These are phyloP conservation scores for Drosophila insularis DNA, from an alignment of 1,140 invertebrate genomes.

Conservation along the genomic window DNA sequence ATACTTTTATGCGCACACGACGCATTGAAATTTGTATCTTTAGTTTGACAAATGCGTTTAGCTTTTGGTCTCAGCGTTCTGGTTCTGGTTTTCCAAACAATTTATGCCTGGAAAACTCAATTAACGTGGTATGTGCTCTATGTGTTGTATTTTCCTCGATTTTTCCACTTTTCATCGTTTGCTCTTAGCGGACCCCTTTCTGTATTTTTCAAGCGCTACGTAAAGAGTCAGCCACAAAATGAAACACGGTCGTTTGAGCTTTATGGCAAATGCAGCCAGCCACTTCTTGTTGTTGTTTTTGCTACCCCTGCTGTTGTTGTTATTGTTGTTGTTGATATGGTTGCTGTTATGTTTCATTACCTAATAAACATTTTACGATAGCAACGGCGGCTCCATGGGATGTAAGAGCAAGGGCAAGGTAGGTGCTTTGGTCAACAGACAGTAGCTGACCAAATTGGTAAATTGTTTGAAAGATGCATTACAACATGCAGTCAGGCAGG, in stretches of 20 bases:
- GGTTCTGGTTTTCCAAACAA: slow-evolving; percentile 7
- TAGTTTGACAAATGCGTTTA: slow-evolving; percentile 53
- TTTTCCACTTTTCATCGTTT: not conserved
- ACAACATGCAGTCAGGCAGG: slow-evolving; percentile 37
- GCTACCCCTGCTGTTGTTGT: not conserved
- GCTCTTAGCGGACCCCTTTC: not conserved
- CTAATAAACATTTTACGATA: slow-evolving; percentile 77
- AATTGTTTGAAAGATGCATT: slow-evolving; percentile 77
- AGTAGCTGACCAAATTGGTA: slow-evolving; percentile 58
- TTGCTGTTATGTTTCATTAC: slow-evolving; percentile 75
- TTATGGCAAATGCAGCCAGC: slow-evolving; percentile 40
- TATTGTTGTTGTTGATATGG: slow-evolving; percentile 27
- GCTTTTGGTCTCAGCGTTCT: slow-evolving; percentile 21
- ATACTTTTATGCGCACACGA: slow-evolving; percentile 57
- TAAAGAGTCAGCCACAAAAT: slow-evolving; percentile 46
- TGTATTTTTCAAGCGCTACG: slow-evolving; percentile 18
- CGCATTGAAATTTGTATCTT: slow-evolving; percentile 54
- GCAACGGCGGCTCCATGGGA: not conserved
- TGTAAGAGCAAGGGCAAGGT: not conserved
- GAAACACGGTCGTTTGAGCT: slow-evolving; percentile 62
- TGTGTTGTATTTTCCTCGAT: slow-evolving; percentile 3
- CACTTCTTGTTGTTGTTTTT: slow-evolving; percentile 6
- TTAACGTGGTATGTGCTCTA: slow-evolving; percentile 42
- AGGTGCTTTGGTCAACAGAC: slow-evolving; percentile 41
- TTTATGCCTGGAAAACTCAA: slow-evolving; percentile 57